Conservation (phyloP, 2,797 vertebrate genomes). For the Acanthiza pusilla region DNA sequence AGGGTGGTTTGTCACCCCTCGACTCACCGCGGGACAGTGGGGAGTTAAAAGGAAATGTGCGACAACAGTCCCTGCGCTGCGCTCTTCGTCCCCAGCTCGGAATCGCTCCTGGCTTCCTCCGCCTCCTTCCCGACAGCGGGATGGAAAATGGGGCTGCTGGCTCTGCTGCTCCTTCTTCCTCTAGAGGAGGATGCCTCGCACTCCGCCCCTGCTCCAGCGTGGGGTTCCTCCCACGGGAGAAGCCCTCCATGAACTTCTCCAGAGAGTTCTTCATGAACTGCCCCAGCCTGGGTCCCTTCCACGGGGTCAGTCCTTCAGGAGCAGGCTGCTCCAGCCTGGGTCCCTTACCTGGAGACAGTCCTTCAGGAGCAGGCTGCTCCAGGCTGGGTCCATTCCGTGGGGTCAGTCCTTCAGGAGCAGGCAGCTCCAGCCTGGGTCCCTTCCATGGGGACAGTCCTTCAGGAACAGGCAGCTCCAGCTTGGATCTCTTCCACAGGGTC, state of each 20-base stretch:
- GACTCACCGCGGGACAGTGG: fast-evolving
- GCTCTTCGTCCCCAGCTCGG: not conserved
- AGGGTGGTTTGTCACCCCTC: fast-evolving
- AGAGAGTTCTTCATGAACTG: not conserved
- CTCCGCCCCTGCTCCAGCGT: not conserved
- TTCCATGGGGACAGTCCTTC: not conserved
- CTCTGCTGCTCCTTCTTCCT: not conserved
- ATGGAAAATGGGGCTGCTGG: not conserved
- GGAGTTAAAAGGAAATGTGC: fast-evolving
- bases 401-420: too few relatives aligned
- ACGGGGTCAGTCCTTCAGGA: too few relatives aligned
- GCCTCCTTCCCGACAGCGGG: not conserved
- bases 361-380: too few relatives aligned
- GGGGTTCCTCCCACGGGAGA: not conserved
- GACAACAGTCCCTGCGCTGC: fast-evolving
- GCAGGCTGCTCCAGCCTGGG: too few relatives aligned
- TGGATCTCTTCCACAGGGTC: too few relatives aligned
- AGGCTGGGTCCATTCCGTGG: too few relatives aligned
- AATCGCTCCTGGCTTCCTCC: not conserved
- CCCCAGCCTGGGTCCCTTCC: too few relatives aligned
- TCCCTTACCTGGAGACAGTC: too few relatives aligned
- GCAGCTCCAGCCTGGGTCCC: too few relatives aligned
- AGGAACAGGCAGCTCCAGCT: not conserved
- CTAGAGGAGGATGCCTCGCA: not conserved
- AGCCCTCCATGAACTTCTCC: not conserved